A percentile compares a stretch with the other conserved stretches of the same genome.
These are phyloP conservation scores for Sarcophaga bullata DNA, from an alignment of 1,140 invertebrate genomes.

Conservation along the genomic window DNA sequence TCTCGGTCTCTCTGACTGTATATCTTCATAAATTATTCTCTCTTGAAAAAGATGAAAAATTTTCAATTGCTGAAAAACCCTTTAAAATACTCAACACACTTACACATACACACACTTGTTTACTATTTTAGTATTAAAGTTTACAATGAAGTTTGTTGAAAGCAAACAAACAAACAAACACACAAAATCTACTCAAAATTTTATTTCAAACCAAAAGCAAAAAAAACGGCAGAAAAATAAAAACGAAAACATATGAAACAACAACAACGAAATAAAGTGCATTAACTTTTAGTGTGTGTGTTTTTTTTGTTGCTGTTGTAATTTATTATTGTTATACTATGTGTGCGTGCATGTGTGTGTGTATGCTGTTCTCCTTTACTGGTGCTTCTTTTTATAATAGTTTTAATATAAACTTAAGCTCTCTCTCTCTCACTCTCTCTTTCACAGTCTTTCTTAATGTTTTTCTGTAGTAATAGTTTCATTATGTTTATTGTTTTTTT, in stretches of 20 bases:
- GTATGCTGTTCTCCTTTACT: background rate
- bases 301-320: background rate
- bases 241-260: background rate
- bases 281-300: background rate
- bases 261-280: background rate
- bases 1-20: background rate
- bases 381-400: background rate
- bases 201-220: too few relatives aligned
- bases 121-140: too few relatives aligned
- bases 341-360: too few relatives aligned
- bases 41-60: too few relatives aligned
- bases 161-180: too few relatives aligned
- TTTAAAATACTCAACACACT: too few relatives aligned
- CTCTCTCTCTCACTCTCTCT: background rate
- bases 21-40: background rate
- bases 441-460: background rate
- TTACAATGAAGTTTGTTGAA: too few relatives aligned
- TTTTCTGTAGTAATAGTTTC: background rate
- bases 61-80: too few relatives aligned
- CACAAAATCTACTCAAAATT: too few relatives aligned
- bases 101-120: too few relatives aligned
- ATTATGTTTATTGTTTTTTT: too few relatives aligned
- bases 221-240: too few relatives aligned
- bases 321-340: background rate
- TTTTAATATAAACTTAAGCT: background rate